phyloP scores from a whole-genome alignment of 1,140 invertebrate species.

The Tyrophagus putrescentiae region DNA sequence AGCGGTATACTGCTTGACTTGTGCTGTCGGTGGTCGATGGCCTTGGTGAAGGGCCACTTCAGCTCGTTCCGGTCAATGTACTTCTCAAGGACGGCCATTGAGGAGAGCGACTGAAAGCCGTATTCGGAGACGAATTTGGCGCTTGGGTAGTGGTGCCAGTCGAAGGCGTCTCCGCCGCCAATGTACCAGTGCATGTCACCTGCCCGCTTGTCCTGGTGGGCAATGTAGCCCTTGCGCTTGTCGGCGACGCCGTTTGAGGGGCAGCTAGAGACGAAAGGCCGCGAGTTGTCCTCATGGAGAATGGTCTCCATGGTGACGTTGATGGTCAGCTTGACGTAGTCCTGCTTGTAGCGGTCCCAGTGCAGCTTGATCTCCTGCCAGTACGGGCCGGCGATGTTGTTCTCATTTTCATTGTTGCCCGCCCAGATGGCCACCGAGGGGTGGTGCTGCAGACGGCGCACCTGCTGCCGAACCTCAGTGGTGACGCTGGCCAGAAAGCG shows the following conservation, averaged over 20 bases:
- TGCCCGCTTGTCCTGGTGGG: conserved; percentile 60
- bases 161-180: conserved; percentile 64
- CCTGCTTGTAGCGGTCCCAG: conserved; percentile 38
- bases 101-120: conserved; percentile 77
- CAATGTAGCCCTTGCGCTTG: conserved; percentile 54
- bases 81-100: conserved; percentile 43
- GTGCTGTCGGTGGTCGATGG: conserved; percentile 65
- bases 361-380: neutral
- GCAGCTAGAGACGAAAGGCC: conserved; percentile 66
- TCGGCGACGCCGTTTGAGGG: conserved; percentile 74
- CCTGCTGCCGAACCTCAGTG: conserved; percentile 64
- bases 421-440: conserved; percentile 68
- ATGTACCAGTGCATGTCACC: conserved; percentile 49
- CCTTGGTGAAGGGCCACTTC: conserved; percentile 38
- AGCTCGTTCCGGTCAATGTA: conserved; percentile 45
- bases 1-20: conserved; percentile 43
- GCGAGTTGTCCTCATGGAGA: conserved; percentile 42
- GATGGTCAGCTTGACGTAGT: conserved; percentile 75
- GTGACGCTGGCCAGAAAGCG: conserved; percentile 56
- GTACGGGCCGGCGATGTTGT: conserved; percentile 49
- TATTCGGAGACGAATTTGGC: conserved; percentile 87
- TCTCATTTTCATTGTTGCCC: conserved; percentile 96
- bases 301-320: conserved; percentile 54
- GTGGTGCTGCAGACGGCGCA: conserved; percentile 68
- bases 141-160: conserved; percentile 54